A percentile compares a stretch with the other conserved stretches of the same genome.
Conservation (phyloP, 1,140 invertebrate species). For the Drosophila parvula region DNA sequence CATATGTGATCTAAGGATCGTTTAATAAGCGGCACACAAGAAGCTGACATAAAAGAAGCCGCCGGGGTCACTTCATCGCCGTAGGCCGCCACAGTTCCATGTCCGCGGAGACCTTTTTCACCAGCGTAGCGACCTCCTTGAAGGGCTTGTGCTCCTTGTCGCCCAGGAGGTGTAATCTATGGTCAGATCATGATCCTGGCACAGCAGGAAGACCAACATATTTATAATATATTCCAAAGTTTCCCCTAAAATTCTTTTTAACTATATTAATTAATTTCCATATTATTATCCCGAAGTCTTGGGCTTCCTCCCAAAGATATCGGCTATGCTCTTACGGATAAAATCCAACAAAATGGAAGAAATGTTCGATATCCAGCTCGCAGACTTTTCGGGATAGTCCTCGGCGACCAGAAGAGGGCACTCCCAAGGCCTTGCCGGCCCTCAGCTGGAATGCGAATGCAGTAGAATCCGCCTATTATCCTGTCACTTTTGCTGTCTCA, state of each 20-base stretch:
- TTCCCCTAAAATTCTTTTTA: background rate
- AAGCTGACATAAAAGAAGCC: slow-evolving; percentile 57
- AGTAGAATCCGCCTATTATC: slow-evolving; percentile 32
- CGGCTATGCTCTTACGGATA: slow-evolving; percentile 85
- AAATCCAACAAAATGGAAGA: slow-evolving; percentile 94
- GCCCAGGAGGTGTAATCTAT: slow-evolving; percentile 90
- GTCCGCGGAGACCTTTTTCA: slow-evolving; percentile 87
- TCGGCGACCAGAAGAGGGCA: slow-evolving; percentile 94
- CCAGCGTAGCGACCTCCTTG: slow-evolving; percentile 88
- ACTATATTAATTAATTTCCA: background rate
- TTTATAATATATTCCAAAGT: too few relatives aligned
- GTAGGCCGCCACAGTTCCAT: slow-evolving; percentile 81
- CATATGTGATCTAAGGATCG: slow-evolving; percentile 20
- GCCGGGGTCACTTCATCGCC: slow-evolving; percentile 32
- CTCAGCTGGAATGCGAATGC: slow-evolving; percentile 85
- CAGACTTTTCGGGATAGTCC: slow-evolving; percentile 89
- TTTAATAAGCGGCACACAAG: slow-evolving; percentile 22
- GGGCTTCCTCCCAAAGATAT: slow-evolving; percentile 85
- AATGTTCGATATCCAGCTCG: slow-evolving; percentile 90
- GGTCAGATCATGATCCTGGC: slow-evolving; percentile 89
- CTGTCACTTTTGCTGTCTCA: slow-evolving; percentile 79
- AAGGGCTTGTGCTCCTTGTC: slow-evolving; percentile 92
- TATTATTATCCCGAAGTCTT: slow-evolving; percentile 53
- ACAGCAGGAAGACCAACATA: slow-evolving; percentile 66
- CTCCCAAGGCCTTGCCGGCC: slow-evolving; percentile 89